phyloP scores from a whole-genome alignment of 2,113 vertebrate species.

The Tragelaphus scriptus region DNA sequence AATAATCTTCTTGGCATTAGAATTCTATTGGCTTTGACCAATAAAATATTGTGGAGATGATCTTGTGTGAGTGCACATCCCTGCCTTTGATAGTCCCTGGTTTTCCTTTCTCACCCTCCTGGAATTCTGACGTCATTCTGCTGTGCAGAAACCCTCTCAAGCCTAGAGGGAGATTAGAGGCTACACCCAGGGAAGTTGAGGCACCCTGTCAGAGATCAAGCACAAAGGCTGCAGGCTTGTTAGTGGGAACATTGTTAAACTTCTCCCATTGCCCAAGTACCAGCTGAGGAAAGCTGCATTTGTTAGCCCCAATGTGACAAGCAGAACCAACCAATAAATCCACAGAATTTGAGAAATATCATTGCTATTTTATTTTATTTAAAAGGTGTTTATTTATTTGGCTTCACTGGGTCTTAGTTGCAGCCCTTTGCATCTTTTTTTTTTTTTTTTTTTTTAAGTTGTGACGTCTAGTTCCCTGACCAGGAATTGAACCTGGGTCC shows the following conservation, averaged over 20 bases:
- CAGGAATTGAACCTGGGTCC: background rate
- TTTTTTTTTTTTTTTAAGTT: background rate
- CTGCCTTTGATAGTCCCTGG: rapidly evolving
- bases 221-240: background rate
- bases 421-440: background rate
- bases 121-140: background rate
- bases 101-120: background rate
- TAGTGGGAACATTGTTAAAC: background rate
- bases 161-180: background rate
- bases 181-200: background rate
- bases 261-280: background rate
- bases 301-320: background rate
- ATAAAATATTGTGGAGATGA: background rate
- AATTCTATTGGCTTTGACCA: background rate
- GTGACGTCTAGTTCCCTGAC: background rate
- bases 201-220: background rate
- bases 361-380: background rate
- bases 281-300: background rate
- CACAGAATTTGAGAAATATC: background rate
- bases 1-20: background rate
- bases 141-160: background rate
- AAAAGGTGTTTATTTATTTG: background rate
- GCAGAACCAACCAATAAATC: background rate
- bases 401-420: background rate
- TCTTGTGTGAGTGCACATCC: background rate